Conservation (phyloP, 2,797 vertebrate genomes). For the Melanotaenia nigrans region DNA sequence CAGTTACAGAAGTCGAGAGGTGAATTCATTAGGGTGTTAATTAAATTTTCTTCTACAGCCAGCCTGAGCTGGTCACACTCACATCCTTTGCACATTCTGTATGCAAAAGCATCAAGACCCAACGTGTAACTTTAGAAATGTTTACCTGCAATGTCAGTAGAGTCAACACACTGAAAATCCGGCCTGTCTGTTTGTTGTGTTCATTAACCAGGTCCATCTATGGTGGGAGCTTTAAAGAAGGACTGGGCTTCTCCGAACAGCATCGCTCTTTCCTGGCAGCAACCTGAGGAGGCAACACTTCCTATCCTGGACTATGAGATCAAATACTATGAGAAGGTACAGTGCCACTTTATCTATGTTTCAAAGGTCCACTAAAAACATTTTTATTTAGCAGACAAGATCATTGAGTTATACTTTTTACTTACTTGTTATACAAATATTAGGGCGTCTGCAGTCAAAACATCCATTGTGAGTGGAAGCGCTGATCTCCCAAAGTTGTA, state of each 20-base stretch:
- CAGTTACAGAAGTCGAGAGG: conserved; percentile 4
- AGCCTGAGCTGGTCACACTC: conserved; percentile 5
- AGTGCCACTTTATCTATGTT: neutral
- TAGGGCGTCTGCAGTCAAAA: neutral
- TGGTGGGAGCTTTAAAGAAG: conserved; percentile 92
- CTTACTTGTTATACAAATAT: neutral
- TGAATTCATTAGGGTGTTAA: conserved; percentile 13
- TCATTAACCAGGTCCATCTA: conserved; percentile 88
- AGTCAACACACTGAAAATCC: conserved; percentile 9
- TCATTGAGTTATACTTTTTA: neutral
- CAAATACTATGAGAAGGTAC: conserved; percentile 98
- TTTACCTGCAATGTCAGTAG: conserved; percentile 7
- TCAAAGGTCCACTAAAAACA: neutral
- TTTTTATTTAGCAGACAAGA: conserved; percentile 13
- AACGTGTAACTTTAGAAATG: conserved; percentile 5
- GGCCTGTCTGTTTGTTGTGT: conserved; percentile 20
- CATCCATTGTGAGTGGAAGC: neutral
- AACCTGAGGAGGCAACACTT: conserved; percentile 87
- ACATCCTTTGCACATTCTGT: neutral
- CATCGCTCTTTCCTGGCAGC: conserved; percentile 96
- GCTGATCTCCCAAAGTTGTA: no score
- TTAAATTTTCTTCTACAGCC: conserved; percentile 14
- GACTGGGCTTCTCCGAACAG: conserved; percentile 97
- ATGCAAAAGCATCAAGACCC: neutral
- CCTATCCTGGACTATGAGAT: conserved; percentile 95